Conservation (phyloP, 2,113 vertebrate genomes). For the Ptilonorhynchus violaceus region DNA sequence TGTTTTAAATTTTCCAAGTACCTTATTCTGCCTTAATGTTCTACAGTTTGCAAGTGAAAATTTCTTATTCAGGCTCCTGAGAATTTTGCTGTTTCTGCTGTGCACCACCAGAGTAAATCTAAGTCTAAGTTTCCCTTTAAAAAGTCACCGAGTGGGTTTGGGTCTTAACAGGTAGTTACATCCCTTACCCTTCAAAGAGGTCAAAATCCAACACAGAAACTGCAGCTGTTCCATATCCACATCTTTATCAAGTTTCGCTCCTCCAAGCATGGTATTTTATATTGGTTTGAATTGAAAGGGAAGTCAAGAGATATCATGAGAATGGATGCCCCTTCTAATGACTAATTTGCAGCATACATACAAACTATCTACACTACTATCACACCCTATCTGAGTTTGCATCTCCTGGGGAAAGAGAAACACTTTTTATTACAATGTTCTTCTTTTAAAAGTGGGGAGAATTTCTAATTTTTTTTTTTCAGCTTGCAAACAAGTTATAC, state of each 20-base stretch:
- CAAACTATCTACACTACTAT: background rate
- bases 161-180: background rate
- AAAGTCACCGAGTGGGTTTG: background rate
- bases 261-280: background rate
- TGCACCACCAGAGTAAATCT: background rate
- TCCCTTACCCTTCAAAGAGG: background rate
- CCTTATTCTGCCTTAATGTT: background rate
- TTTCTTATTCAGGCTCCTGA: background rate
- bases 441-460: background rate
- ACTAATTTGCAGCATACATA: background rate
- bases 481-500: background rate
- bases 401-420: background rate
- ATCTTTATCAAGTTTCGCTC: background rate
- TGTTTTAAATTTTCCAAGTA: background rate
- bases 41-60: background rate
- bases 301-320: background rate
- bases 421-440: background rate
- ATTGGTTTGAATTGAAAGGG: background rate
- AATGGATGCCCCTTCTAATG: background rate
- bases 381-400: background rate
- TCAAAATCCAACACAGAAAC: background rate
- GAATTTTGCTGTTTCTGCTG: background rate
- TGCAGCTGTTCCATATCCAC: background rate
- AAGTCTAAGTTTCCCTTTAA: background rate
- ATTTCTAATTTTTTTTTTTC: background rate